A percentile compares a stretch with the other conserved stretches of the same genome.
phyloP scores from a whole-genome alignment of 30 jellyfish, hydroid and myxozoan species.

The Sanderia malayensis region DNA sequence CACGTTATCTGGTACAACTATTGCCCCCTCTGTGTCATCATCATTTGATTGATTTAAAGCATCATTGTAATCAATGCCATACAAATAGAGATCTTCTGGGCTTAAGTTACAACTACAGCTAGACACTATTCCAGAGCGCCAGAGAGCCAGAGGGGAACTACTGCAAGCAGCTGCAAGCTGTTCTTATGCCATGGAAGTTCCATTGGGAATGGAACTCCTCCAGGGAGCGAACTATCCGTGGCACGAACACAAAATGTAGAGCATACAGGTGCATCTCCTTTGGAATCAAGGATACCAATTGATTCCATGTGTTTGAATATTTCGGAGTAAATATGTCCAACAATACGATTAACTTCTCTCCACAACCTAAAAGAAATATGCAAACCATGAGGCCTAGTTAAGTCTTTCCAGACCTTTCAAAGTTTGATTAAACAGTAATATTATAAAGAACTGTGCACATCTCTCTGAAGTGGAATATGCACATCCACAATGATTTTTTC shows the following conservation, averaged over 20 bases:
- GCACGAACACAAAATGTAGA: constrained; percentile 31
- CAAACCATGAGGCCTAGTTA: no score
- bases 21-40: neutral
- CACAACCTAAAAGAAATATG: no score
- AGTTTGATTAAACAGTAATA: no score
- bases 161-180: constrained; percentile 2
- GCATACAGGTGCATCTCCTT: constrained; percentile 11
- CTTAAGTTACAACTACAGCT: neutral
- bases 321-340: constrained; percentile 3
- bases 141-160: constrained; percentile 27
- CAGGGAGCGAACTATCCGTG: constrained; percentile 23
- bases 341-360: constrained; percentile 50
- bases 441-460: no score
- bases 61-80: constrained; percentile 13
- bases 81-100: no score
- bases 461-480: no score
- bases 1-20: neutral
- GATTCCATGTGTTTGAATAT: constrained; percentile 25
- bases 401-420: no score
- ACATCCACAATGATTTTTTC: no score
- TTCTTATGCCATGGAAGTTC: constrained; percentile 32
- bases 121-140: neutral
- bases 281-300: constrained; percentile 14
- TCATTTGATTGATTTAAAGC: constrained; percentile 2
- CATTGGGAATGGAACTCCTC: constrained; percentile 26